Percentiles rank a stretch among this genome's conserved stretches.
Evolutionary conservation across 2,113 vertebrate genomes (phyloP).

Genomic region (Blennius ocellaris): DNA sequence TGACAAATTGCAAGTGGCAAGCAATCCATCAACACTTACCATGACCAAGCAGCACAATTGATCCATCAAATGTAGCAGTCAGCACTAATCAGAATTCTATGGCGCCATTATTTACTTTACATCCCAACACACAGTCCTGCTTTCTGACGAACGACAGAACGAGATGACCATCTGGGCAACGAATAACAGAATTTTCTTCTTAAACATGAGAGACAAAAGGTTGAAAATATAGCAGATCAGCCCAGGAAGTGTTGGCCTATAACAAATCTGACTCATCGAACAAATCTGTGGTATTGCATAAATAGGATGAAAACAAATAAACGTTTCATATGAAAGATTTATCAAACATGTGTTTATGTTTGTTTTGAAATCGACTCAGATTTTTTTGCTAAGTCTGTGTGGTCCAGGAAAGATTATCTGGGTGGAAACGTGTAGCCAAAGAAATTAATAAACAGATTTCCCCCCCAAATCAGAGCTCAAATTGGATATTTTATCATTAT

Average conservation of each 20-base stretch:
- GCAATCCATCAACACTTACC: slow-evolving; percentile 64
- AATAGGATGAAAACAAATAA: not conserved
- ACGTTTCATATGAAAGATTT: slow-evolving; percentile 35
- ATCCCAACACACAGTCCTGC: slow-evolving; percentile 39
- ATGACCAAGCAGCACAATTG: slow-evolving; percentile 56
- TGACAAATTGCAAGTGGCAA: slow-evolving; percentile 53
- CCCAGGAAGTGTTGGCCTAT: slow-evolving; percentile 47
- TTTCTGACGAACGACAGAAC: slow-evolving; percentile 31
- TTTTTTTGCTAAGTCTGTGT: slow-evolving; percentile 15
- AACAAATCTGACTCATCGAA: slow-evolving; percentile 25
- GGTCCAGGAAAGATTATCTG: slow-evolving; percentile 45
- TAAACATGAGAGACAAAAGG: slow-evolving; percentile 1
- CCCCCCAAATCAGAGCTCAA: slow-evolving; percentile 19
- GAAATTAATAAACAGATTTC: slow-evolving; percentile 44
- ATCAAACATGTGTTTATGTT: slow-evolving; percentile 44
- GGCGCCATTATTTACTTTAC: slow-evolving; percentile 38
- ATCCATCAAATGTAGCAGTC: slow-evolving; percentile 63
- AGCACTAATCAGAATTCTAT: slow-evolving; percentile 71
- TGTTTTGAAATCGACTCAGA: slow-evolving; percentile 12
- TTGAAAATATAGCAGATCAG: slow-evolving; percentile 8
- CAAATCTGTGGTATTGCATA: not conserved
- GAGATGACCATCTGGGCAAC: slow-evolving; percentile 23
- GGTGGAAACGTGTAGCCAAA: slow-evolving; percentile 25
- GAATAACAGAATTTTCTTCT: not conserved
- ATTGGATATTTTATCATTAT: slow-evolving; percentile 52